Conservation (phyloP, 2,797 vertebrate genomes). For the Antennarius maculatus region DNA sequence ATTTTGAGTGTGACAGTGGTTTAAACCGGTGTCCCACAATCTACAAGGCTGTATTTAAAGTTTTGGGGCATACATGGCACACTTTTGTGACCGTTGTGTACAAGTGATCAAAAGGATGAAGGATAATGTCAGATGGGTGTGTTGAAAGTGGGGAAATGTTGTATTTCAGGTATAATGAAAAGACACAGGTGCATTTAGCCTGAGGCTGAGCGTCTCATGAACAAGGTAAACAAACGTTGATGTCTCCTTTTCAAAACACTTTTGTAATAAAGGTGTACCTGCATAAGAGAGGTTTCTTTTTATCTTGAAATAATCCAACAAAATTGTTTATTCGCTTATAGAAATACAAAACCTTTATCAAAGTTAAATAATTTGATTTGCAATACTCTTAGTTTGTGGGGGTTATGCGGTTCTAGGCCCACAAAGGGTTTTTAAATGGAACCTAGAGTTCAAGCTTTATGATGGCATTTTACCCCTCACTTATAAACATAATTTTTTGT, state of each 20-base stretch:
- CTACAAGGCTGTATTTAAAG: background rate
- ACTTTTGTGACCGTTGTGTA: background rate
- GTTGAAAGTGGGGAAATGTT: slow-evolving; percentile 24
- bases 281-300: slow-evolving; percentile 24
- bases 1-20: background rate
- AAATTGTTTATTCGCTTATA: background rate
- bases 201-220: slow-evolving; percentile 12
- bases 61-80: slow-evolving; percentile 8
- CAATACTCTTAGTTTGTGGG: background rate
- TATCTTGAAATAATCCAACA: slow-evolving; percentile 2
- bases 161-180: slow-evolving; percentile 27
- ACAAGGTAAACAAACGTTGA: slow-evolving; percentile 12
- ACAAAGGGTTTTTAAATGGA: background rate
- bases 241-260: slow-evolving; percentile 16
- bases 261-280: slow-evolving; percentile 35
- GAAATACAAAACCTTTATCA: background rate
- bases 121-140: slow-evolving; percentile 2
- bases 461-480: background rate
- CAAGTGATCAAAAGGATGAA: background rate
- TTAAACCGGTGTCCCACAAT: slow-evolving; percentile 14
- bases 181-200: slow-evolving; percentile 10
- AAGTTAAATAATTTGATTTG: background rate
- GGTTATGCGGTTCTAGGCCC: background rate
- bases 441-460: background rate
- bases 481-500: background rate